phyloP scores from a whole-genome alignment of 2,797 vertebrate genomes.

The Triplophysa bombifrons region DNA sequence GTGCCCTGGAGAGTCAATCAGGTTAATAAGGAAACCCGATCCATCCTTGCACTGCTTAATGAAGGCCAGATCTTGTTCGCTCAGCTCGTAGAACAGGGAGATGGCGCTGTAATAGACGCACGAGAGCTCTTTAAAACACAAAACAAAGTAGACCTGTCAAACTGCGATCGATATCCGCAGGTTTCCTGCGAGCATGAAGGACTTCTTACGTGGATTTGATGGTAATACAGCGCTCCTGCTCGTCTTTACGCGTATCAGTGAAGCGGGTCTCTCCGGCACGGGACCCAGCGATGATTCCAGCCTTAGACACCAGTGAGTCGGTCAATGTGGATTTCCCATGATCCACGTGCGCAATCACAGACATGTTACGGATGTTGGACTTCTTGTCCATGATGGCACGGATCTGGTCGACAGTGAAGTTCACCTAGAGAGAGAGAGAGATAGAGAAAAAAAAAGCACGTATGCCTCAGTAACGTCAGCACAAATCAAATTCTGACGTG shows the following conservation, averaged over 20 bases:
- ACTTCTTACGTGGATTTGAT: slow-evolving; percentile 93
- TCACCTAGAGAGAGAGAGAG: slow-evolving; percentile 78
- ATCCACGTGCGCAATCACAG: slow-evolving; percentile 95
- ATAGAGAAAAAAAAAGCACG: background rate
- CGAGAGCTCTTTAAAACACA: background rate
- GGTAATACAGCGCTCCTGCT: slow-evolving; percentile 96
- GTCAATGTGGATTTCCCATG: slow-evolving; percentile 96
- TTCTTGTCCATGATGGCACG: slow-evolving; percentile 98
- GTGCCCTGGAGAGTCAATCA: slow-evolving; percentile 94
- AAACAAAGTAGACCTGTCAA: background rate
- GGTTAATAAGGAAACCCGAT: slow-evolving; percentile 90
- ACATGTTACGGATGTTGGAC: slow-evolving; percentile 98
- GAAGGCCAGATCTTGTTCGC: slow-evolving; percentile 87
- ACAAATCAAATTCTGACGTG: too few relatives aligned
- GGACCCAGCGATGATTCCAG: slow-evolving; percentile 91
- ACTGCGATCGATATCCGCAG: background rate
- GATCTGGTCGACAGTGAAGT: slow-evolving; percentile 97
- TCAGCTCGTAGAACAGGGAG: slow-evolving; percentile 89
- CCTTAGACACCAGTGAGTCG: slow-evolving; percentile 94
- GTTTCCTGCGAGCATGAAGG: background rate
- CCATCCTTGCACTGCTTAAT: slow-evolving; percentile 95
- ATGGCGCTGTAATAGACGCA: slow-evolving; percentile 80
- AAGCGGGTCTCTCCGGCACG: slow-evolving; percentile 93
- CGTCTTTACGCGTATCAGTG: slow-evolving; percentile 94
- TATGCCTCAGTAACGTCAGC: background rate